Base-by-base conservation (phyloP, 2,888 invertebrate species). In the Oligia latruncula region DNA sequence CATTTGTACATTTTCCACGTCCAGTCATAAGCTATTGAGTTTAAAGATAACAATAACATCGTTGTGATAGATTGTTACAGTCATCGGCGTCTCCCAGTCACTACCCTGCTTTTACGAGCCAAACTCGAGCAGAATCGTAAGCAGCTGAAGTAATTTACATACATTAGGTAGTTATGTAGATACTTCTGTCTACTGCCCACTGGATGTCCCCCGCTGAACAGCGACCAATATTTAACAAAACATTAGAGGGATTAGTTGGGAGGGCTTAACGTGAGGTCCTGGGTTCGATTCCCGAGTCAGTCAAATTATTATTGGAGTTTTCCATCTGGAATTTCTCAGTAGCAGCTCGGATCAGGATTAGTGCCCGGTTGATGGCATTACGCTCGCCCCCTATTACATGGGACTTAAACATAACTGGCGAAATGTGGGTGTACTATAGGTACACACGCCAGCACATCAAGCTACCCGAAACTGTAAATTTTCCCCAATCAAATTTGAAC, bases 111-210 rank as follows among this genome's bases (percentile, higher is more conserved):
- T 68, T 86, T 74, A 83, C 66, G 76, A 77, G 71, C 64, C 8
- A n/a, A 68, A 77, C 84, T 77, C 86, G 74, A 66, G 62, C 75
- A 49, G 85, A 85, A 83, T 83, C 20, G 11, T 81, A 83, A 83
- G 65, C 65, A 83, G 75, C 68, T 80, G 71, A 60, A 40, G 43
- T 62, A 15, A 82, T 83, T 83, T 52, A 79, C 68, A 71, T 29
- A 60, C 13, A 60, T 11, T 65, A 65, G 35, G 64, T 72, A 35
- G 15, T 23, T 60, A 43, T 67, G 40, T 29, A 29, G 29, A 1
- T 29, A 23, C 35, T 8, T 62, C 29, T 71, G 4, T 58, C 11
- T n/a, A 58, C 43, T 60, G 43, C 6, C 66, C 52, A 62, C 17
- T 60, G 58, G 66, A 60, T 52, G 29, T 35, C 66, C 60, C 40